These are phyloP conservation scores for Anthoscopus minutus DNA, from an alignment of 2,113 vertebrate species.

Conservation along the genomic window DNA sequence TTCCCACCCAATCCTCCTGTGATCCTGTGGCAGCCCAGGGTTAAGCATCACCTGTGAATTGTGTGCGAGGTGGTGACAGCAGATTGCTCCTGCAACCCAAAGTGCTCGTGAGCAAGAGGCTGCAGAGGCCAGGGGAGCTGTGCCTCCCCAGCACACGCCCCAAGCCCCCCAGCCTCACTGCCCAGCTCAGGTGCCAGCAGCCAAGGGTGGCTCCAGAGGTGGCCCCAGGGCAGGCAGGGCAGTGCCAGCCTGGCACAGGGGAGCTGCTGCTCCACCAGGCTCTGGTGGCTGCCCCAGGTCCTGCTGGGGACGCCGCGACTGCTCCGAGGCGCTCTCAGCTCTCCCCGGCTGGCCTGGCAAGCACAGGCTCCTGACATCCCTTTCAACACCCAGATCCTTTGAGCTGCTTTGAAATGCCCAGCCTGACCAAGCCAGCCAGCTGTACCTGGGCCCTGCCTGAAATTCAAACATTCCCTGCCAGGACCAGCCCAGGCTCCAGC, in stretches of 20 bases:
- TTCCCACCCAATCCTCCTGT: background rate
- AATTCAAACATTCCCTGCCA: background rate
- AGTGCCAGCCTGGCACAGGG: background rate
- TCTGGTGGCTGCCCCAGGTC: background rate
- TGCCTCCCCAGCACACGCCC: no score
- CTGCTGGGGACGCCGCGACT: fast-evolving
- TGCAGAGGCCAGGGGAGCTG: background rate
- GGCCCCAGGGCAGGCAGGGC: no score
- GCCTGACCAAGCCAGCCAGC: background rate
- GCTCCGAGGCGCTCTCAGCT: background rate
- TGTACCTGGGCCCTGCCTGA: fast-evolving
- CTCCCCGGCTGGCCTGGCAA: fast-evolving
- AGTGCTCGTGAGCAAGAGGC: background rate
- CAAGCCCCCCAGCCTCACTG: no score
- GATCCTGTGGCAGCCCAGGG: background rate
- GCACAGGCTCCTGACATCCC: background rate
- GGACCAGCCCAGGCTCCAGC: background rate
- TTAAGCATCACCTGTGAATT: background rate
- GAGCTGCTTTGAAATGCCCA: background rate
- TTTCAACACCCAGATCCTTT: background rate
- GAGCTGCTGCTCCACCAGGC: background rate
- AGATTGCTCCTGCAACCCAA: background rate
- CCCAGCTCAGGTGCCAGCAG: no score
- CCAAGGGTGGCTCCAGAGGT: no score
- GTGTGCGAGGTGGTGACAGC: background rate